These are phyloP conservation scores for Hemithea aestivaria DNA, from an alignment of 2,888 invertebrate genomes.

Conservation along the genomic window DNA sequence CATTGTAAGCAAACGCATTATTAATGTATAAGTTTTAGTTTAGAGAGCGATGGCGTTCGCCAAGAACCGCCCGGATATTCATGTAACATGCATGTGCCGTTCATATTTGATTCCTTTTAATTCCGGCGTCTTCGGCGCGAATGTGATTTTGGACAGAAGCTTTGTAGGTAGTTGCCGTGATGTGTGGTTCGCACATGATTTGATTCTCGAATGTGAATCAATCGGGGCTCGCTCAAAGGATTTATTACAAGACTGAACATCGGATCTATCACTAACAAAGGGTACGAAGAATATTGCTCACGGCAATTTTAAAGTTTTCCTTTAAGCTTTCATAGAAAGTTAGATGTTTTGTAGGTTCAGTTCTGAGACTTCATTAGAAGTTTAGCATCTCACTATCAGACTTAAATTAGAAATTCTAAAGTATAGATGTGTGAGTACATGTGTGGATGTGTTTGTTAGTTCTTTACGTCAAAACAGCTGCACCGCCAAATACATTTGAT, in stretches of 20 bases:
- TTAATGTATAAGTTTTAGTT: conserved; percentile 78
- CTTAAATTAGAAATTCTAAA: too few species aligned
- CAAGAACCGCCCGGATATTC: conserved; percentile 57
- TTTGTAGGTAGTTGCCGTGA: conserved; percentile 2
- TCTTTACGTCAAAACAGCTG: too few species aligned
- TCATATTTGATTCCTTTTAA: conserved; percentile 78
- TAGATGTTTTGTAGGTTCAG: too few species aligned
- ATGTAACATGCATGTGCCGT: conserved; percentile 72
- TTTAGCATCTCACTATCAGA: too few species aligned
- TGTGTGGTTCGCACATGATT: conserved; percentile 5
- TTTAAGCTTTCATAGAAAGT: too few species aligned
- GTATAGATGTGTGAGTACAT: too few species aligned
- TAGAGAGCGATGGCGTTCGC: conserved; percentile 64
- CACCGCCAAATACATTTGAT: too few species aligned
- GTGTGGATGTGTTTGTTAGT: too few species aligned
- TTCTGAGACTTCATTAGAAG: too few species aligned
- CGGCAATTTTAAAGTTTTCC: too few species aligned
- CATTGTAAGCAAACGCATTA: conserved; percentile 78
- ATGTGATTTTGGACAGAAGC: conserved; percentile 28
- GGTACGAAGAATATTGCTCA: neutral
- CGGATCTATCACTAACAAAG: conserved; percentile 1
- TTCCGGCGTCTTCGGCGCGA: conserved; percentile 64
- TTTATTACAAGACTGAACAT: conserved; percentile 14
- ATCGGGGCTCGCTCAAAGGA: conserved; percentile 14
- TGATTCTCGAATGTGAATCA: conserved; percentile 10